Percentiles rank a stretch among this genome's conserved stretches.
phyloP scores from a whole-genome alignment of 37 sponge, comb jelly and placozoan species.

The Petrosia ficiformis region DNA sequence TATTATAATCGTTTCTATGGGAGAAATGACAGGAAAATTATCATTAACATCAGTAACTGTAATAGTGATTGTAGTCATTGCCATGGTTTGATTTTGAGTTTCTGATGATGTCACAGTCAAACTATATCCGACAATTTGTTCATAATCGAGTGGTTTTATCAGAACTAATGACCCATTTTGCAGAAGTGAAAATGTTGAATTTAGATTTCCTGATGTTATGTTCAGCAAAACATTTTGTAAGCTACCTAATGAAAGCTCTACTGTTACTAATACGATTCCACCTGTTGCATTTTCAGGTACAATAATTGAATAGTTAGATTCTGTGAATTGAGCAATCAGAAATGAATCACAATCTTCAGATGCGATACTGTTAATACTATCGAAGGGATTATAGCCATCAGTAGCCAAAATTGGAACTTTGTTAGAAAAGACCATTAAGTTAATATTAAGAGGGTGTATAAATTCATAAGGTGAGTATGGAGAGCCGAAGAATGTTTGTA shows the following conservation, averaged over 20 bases:
- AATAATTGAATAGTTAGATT: not conserved
- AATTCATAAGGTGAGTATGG: slow-evolving; percentile 27
- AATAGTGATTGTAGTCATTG: not conserved
- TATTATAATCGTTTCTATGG: slow-evolving; percentile 3
- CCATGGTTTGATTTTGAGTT: not conserved
- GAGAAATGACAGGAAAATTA: slow-evolving; percentile 17
- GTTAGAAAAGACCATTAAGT: slow-evolving; percentile 5
- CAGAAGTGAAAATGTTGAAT: not conserved
- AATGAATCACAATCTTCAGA: slow-evolving; percentile 19
- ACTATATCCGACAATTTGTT: slow-evolving; percentile 5
- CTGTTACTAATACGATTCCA: slow-evolving; percentile 26
- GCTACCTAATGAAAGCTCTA: slow-evolving; percentile 26
- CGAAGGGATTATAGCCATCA: slow-evolving; percentile 63
- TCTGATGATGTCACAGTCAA: slow-evolving; percentile 53
- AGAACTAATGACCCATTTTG: slow-evolving; percentile 24
- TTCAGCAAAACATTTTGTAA: slow-evolving; percentile 9
- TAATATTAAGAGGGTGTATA: slow-evolving; percentile 21
- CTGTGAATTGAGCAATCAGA: slow-evolving; percentile 26
- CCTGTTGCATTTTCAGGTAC: slow-evolving; percentile 28
- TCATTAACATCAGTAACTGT: slow-evolving; percentile 46
- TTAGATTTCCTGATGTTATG: not conserved
- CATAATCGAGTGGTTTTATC: slow-evolving; percentile 32
- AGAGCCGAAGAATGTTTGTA: slow-evolving; percentile 50
- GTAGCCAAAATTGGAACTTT: slow-evolving; percentile 7
- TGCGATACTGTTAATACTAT: slow-evolving; percentile 27